Evolutionary conservation across 2,113 vertebrate species (phyloP), one percentile per base, ranked within the genome.

Genomic region (Hydrolagus affinis): DNA sequence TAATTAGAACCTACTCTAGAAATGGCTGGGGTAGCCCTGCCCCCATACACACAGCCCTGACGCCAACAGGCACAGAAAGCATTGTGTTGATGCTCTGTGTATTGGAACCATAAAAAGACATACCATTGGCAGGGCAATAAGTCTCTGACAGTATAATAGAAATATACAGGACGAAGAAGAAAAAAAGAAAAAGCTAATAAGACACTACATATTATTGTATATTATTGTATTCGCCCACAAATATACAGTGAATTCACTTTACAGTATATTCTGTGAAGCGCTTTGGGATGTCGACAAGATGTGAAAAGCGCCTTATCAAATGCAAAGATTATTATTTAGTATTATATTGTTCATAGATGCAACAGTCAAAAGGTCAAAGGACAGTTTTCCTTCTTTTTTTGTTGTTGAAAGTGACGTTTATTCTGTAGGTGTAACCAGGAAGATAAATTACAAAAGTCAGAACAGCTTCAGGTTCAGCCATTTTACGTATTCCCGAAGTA

Each of bases 291-390:
- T n/a, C n/a, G n/a, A n/a, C n/a, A n/a, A n/a, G n/a, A n/a, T n/a
- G n/a, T n/a, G n/a, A n/a, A n/a, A n/a, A n/a, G n/a, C n/a, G n/a
- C n/a, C n/a, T n/a, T n/a, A n/a, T n/a, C n/a, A n/a, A n/a, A n/a
- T n/a, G n/a, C n/a, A n/a, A n/a, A n/a, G n/a, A n/a, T n/a, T n/a
- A n/a, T n/a, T n/a, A n/a, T n/a, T n/a, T n/a, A n/a, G n/a, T n/a
- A n/a, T n/a, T n/a, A 15, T 68, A 83, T 83, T 28, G 78, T 62
- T 62, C 78, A 64, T 83, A 83, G 66, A 83, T 62, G 66, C 60
- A 83, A 68, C 78, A 30, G 78, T 83, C 66, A 64, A 83, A 83
- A 83, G 78, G 21, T 83, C 78, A 83, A 28, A 60, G 60, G 78
- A 66, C 78, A 83, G 62, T 23, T 68, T 83, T 83, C 78, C 78